Percentiles rank a stretch among this genome's conserved stretches.
These are phyloP conservation scores for Sesia bembeciformis DNA, from an alignment of 2,888 invertebrate genomes.

Conservation along the genomic window DNA sequence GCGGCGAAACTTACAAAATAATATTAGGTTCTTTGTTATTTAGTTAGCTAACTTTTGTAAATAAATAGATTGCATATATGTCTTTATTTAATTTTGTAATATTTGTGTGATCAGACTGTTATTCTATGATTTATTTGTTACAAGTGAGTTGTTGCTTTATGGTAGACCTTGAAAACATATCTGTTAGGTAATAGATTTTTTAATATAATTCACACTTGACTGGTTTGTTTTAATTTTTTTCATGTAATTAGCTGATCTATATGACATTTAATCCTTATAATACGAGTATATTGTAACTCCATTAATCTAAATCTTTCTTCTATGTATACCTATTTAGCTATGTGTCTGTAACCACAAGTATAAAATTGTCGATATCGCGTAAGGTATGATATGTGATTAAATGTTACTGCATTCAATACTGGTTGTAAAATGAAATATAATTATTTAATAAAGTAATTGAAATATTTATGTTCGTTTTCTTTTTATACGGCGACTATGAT, in stretches of 20 bases:
- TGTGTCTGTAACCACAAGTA: constrained; percentile 62
- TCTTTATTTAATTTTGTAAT: constrained; percentile 71
- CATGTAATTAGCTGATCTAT: constrained; percentile 29
- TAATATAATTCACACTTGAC: constrained; percentile 27
- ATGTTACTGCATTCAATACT: constrained; percentile 66
- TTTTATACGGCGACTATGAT: background rate
- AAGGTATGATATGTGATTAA: constrained; percentile 56
- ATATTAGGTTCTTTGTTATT: constrained; percentile 70
- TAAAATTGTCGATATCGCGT: constrained; percentile 43
- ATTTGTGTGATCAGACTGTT: constrained; percentile 73
- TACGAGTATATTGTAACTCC: constrained; percentile 30
- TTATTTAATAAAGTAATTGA: constrained; percentile 71
- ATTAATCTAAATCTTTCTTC: constrained; percentile 31
- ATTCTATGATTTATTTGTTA: constrained; percentile 72
- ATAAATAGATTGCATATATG: constrained; percentile 68
- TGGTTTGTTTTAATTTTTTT: constrained; percentile 36
- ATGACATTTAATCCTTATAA: constrained; percentile 36
- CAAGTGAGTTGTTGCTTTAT: constrained; percentile 67
- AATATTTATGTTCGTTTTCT: constrained; percentile 13
- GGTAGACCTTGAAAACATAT: constrained; percentile 57
- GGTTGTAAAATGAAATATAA: constrained; percentile 63
- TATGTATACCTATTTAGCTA: constrained; percentile 43
- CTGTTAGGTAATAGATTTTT: constrained; percentile 50
- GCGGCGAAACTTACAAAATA: constrained; percentile 55
- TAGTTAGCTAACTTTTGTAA: constrained; percentile 73